Conservation (phyloP, 2,113 vertebrate species). For the Centropus bengalensis region DNA sequence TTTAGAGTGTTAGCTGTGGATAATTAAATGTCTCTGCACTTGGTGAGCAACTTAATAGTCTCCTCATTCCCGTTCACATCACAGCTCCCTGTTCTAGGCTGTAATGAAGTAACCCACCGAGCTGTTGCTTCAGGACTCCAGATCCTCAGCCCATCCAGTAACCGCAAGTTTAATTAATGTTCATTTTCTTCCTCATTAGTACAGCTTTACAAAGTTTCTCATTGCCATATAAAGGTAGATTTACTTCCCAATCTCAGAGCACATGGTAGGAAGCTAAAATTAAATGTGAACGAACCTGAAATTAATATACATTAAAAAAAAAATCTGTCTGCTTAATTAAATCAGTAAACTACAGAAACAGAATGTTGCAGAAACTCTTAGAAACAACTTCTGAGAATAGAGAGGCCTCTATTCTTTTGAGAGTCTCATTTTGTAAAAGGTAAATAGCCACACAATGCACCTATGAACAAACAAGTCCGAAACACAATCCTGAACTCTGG, state of each 20-base stretch:
- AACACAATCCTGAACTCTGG: background rate
- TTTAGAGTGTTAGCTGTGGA: background rate
- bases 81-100: slow-evolving; percentile 55
- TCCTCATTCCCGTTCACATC: slow-evolving; percentile 68
- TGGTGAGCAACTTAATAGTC: slow-evolving; percentile 63
- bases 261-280: background rate
- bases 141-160: slow-evolving; percentile 29
- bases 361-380: background rate
- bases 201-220: slow-evolving; percentile 30
- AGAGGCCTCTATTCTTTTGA: background rate
- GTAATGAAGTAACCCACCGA: slow-evolving; percentile 47
- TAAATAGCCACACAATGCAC: background rate
- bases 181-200: slow-evolving; percentile 67
- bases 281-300: slow-evolving; percentile 7
- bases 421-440: background rate
- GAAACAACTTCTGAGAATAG: background rate
- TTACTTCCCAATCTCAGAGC: background rate
- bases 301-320: background rate
- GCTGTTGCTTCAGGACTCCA: slow-evolving; percentile 26
- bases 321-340: background rate
- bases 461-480: background rate
- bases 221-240: slow-evolving; percentile 14
- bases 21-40: slow-evolving; percentile 67
- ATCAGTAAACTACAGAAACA: background rate
- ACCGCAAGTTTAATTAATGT: slow-evolving; percentile 38